These are phyloP conservation scores for Hirtodrosophila cameraria DNA, from an alignment of 2,888 invertebrate genomes.

Conservation along the genomic window DNA sequence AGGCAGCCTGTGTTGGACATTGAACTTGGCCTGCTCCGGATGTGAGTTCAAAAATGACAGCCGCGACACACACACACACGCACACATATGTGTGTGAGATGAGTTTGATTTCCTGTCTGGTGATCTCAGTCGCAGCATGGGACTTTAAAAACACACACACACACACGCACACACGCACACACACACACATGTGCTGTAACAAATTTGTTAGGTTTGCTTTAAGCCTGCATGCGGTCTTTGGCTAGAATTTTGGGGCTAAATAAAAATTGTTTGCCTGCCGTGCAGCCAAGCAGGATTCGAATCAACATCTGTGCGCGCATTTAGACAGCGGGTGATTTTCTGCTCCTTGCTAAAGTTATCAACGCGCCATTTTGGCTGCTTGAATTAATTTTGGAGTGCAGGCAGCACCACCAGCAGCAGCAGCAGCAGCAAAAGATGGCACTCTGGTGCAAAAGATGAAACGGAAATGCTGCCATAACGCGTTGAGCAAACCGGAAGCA, in stretches of 20 bases:
- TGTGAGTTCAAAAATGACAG: slow-evolving; percentile 16
- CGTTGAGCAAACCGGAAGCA: slow-evolving; percentile 71
- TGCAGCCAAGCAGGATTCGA: slow-evolving; percentile 8
- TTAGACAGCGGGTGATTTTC: slow-evolving; percentile 52
- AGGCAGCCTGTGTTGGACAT: slow-evolving; percentile 36
- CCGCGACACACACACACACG: slow-evolving; percentile 10
- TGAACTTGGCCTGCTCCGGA: slow-evolving; percentile 51
- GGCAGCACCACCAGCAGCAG: slow-evolving; percentile 6
- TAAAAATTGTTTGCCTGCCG: neutral
- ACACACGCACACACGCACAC: too few relatives aligned
- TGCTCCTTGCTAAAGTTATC: slow-evolving; percentile 57
- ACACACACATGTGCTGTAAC: slow-evolving; percentile 42
- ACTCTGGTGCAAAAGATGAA: slow-evolving; percentile 17
- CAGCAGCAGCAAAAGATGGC: neutral
- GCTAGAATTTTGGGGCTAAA: slow-evolving; percentile 27
- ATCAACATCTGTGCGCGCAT: slow-evolving; percentile 65
- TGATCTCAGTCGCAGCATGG: slow-evolving; percentile 35
- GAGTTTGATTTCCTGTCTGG: slow-evolving; percentile 22
- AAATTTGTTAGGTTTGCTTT: slow-evolving; percentile 49
- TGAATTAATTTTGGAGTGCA: slow-evolving; percentile 69
- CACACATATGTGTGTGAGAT: too few relatives aligned
- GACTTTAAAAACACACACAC: too few relatives aligned
- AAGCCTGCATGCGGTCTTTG: slow-evolving; percentile 55
- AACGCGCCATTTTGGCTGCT: slow-evolving; percentile 72
- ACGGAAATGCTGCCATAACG: slow-evolving; percentile 70